These are phyloP conservation scores for Amphibalanus amphitrite DNA, from an alignment of 1,140 invertebrate genomes.

Conservation along the genomic window DNA sequence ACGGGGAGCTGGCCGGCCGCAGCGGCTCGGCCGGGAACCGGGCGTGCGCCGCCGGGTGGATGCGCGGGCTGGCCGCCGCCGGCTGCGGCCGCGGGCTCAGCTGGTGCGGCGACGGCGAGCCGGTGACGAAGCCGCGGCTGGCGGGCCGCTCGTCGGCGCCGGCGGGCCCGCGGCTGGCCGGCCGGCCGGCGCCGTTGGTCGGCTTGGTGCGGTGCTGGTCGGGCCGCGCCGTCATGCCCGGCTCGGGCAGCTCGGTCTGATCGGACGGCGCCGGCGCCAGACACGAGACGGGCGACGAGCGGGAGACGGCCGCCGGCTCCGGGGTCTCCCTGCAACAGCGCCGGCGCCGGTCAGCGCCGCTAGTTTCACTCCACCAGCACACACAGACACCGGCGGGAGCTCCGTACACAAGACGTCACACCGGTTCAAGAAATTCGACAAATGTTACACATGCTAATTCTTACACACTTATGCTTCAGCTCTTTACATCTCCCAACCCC, in stretches of 20 bases:
- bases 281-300: background rate
- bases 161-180: background rate
- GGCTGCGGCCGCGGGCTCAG: slow-evolving; percentile 11
- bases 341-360: slow-evolving; percentile 19
- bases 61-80: slow-evolving; percentile 6
- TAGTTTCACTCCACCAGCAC: no score
- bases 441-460: no score
- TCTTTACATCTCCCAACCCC: no score
- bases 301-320: background rate
- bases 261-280: background rate
- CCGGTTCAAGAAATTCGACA: no score
- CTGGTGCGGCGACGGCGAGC: slow-evolving; percentile 6
- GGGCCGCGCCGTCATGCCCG: no score
- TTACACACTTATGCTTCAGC: no score
- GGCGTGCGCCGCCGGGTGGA: slow-evolving; percentile 7
- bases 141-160: no score
- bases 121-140: background rate
- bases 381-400: no score
- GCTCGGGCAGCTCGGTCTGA: background rate
- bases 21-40: slow-evolving; percentile 23
- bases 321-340: background rate
- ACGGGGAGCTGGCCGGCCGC: background rate
- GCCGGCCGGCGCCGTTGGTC: slow-evolving; percentile 21
- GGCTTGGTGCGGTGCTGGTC: background rate
- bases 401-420: no score